Evolutionary conservation across 2,888 invertebrate species (phyloP), one percentile per base, ranked within the genome.

Genomic region (Pandemis heparana): DNA sequence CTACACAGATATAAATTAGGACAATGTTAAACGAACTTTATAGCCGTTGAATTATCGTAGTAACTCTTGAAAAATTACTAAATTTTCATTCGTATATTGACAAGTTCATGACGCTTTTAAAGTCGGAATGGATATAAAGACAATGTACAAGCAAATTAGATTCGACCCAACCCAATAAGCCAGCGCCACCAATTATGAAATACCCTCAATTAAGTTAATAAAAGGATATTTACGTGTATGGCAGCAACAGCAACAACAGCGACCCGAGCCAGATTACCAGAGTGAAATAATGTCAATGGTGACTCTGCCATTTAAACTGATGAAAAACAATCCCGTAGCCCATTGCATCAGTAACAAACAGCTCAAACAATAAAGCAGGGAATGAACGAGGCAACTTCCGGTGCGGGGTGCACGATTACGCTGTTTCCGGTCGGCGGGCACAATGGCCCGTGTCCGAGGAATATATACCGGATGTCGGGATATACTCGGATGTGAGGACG

Each of bases 321-420:
- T 69, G 71, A 77, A 77, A 76, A 75, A 78, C 78, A 76, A 75
- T 74, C 53, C 73, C 75, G 65, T 67, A 71, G 70, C 65, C 76
- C 75, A 70, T 71, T 71, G 76, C 77, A 75, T 73, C 79, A 71
- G 74, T 77, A 78, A 77, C 74, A 75, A 78, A 77, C 79, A 77
- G 79, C 78, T 77, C 78, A 75, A 80, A 80, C 80, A 81, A 79
- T 80, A 80, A 79, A 77, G 77, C 76, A 76, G 70, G 65, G 75
- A 77, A 79, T 78, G 78, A 79, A 80, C 76, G 78, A 80, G 78
- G 78, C 76, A 74, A 77, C 78, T 78, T 80, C 79, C 80, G 79
- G 73, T 69, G 73, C 70, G 76, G 76, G 75, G 75, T 75, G 78
- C 77, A 66, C 71, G 79, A 78, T 79, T 79, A 79, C 79, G 75